Conservation (phyloP, 2,113 vertebrate species). For the Oncorhynchus keta region DNA sequence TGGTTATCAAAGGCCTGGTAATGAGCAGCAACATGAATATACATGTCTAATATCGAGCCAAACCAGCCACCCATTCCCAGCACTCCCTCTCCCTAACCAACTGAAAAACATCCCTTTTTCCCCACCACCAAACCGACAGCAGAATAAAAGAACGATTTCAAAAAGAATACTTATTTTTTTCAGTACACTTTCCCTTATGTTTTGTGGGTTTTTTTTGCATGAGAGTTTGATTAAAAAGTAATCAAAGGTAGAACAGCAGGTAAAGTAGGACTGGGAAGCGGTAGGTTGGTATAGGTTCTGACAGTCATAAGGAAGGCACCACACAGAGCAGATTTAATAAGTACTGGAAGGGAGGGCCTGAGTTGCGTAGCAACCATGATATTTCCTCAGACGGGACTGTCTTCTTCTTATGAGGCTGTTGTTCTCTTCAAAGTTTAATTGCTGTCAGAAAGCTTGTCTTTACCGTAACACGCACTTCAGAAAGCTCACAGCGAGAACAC, state of each 20-base stretch:
- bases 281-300: neutral
- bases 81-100: neutral
- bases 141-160: neutral
- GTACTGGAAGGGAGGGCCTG: slow-evolving; percentile 8
- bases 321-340: slow-evolving; percentile 40
- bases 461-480: slow-evolving; percentile 27
- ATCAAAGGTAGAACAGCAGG: slow-evolving; percentile 8
- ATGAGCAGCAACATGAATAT: slow-evolving; percentile 50
- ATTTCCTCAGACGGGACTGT: slow-evolving; percentile 19
- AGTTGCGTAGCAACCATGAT: slow-evolving; percentile 32
- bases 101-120: neutral
- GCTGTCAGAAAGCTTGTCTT: slow-evolving; percentile 36
- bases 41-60: slow-evolving; percentile 31
- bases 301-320: slow-evolving; percentile 1
- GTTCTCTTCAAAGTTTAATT: slow-evolving; percentile 32
- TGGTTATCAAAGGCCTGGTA: slow-evolving; percentile 49
- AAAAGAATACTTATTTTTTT: neutral
- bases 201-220: neutral
- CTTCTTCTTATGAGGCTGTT: slow-evolving; percentile 16
- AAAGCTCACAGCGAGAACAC: slow-evolving; percentile 20
- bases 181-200: neutral
- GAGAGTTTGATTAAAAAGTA: neutral
- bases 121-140: neutral
- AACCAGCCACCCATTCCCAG: neutral
- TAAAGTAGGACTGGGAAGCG: neutral